Conservation (phyloP, 2,888 invertebrate species). For the Drosophila rellima region DNA sequence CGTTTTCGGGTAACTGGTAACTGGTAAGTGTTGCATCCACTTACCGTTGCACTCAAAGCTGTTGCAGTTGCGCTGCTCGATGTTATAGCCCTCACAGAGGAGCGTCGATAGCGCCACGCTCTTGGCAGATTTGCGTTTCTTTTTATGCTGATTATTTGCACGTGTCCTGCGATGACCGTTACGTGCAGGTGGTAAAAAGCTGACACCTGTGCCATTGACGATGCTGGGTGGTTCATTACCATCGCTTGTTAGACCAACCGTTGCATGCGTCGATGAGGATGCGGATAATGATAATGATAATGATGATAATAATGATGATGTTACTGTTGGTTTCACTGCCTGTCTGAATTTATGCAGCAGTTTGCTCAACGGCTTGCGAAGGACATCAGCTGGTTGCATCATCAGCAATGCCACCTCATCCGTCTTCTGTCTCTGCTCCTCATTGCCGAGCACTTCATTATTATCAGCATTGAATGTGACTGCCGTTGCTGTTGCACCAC, state of each 20-base stretch:
- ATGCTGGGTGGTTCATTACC: conserved; percentile 52
- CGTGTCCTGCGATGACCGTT: conserved; percentile 57
- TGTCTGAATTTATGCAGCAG: conserved; percentile 57
- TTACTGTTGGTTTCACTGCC: conserved; percentile 24
- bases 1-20: neutral
- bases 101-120: conserved; percentile 82
- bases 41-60: conserved; percentile 85
- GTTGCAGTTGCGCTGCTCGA: conserved; percentile 86
- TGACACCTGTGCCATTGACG: conserved; percentile 58
- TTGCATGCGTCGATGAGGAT: conserved; percentile 23
- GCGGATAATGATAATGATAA: neutral
- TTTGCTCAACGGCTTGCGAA: conserved; percentile 29
- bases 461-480: conserved; percentile 58
- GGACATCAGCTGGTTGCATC: conserved; percentile 54
- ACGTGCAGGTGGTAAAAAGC: conserved; percentile 66
- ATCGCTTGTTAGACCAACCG: conserved; percentile 56
- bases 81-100: conserved; percentile 86
- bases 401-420: conserved; percentile 45
- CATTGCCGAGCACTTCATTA: conserved; percentile 63
- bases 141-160: conserved; percentile 70
- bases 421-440: conserved; percentile 34
- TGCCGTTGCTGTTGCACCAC: conserved; percentile 29
- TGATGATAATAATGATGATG: neutral
- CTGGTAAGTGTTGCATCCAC: conserved; percentile 33
- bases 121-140: conserved; percentile 77